Conservation (phyloP, 2,888 invertebrate genomes). For the Muscina levida region DNA sequence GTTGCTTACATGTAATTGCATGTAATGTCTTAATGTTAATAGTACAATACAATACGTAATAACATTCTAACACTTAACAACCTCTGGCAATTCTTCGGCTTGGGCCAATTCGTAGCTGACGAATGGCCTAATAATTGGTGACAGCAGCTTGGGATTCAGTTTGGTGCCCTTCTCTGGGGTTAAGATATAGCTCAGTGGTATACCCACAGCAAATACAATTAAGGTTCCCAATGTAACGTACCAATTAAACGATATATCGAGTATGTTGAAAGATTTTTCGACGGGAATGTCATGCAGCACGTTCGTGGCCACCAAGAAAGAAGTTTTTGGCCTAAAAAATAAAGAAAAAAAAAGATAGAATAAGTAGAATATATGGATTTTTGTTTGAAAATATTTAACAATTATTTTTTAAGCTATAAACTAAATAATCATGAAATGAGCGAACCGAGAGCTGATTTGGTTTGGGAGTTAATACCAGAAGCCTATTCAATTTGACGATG, state of each 20-base stretch:
- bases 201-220: constrained; percentile 81
- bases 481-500: no score
- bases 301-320: background rate
- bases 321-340: constrained; percentile 2
- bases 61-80: constrained; percentile 41
- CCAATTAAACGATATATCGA: constrained; percentile 83
- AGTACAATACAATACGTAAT: no score
- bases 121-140: constrained; percentile 71
- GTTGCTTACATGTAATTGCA: no score
- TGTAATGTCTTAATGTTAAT: no score
- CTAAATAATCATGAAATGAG: no score
- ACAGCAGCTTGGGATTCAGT: constrained; percentile 72
- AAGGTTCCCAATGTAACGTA: constrained; percentile 81
- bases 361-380: no score
- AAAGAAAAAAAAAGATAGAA: constrained; percentile 15
- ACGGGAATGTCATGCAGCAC: background rate
- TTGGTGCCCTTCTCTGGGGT: constrained; percentile 71
- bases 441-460: no score
- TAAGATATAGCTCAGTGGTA: constrained; percentile 81
- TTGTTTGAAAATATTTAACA: no score
- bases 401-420: no score
- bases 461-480: no score
- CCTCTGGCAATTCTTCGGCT: constrained; percentile 67
- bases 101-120: constrained; percentile 67
- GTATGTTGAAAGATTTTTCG: constrained; percentile 76